phyloP scores from a whole-genome alignment of 2,113 vertebrate genomes.

The Nyctereutes procyonoides region DNA sequence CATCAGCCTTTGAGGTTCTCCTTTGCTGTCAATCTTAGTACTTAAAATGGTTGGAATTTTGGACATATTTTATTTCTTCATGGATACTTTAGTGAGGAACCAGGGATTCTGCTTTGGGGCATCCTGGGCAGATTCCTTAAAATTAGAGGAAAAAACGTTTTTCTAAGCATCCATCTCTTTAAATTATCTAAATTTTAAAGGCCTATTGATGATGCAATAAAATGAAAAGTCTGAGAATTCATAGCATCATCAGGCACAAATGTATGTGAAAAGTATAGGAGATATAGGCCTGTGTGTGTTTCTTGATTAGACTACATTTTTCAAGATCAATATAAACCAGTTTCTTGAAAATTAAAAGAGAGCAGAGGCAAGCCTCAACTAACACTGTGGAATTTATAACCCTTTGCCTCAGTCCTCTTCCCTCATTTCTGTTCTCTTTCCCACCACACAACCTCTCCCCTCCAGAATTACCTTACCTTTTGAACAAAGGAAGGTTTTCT shows the following conservation, averaged over 20 bases:
- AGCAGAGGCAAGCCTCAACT: not conserved
- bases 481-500: not conserved
- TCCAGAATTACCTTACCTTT: not conserved
- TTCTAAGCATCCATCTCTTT: not conserved
- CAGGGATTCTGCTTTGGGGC: not conserved
- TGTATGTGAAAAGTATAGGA: not conserved
- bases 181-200: not conserved
- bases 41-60: not conserved
- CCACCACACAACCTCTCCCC: not conserved
- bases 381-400: not conserved
- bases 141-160: not conserved
- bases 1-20: not conserved
- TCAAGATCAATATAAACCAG: not conserved
- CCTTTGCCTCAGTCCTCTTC: not conserved
- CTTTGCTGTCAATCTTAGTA: not conserved
- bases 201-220: not conserved
- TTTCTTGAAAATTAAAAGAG: not conserved
- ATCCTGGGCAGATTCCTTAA: not conserved
- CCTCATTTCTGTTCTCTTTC: not conserved
- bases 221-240: not conserved
- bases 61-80: not conserved
- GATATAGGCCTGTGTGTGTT: accelerated
- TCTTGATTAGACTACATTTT: not conserved
- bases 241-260: not conserved
- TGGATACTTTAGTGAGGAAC: not conserved